Conservation (phyloP, 1,140 invertebrate genomes). For the Arctopsyche grandis region DNA sequence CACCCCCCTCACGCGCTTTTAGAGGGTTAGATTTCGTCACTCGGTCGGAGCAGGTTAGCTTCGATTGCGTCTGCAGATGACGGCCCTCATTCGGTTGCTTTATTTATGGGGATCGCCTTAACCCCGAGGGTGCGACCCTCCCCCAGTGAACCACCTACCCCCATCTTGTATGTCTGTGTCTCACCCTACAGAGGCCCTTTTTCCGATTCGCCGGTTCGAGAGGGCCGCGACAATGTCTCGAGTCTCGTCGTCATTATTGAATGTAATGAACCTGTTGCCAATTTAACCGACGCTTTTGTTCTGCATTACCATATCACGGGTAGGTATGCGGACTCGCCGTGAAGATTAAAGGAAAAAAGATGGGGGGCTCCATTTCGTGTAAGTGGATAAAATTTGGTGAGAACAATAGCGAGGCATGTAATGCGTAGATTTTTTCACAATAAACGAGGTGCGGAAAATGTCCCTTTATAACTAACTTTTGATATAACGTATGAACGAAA, state of each 20-base stretch:
- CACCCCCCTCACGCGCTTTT: background rate
- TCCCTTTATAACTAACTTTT: no score
- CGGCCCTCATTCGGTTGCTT: conserved; percentile 48
- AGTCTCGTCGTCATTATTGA: conserved; percentile 12
- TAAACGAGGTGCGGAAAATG: no score
- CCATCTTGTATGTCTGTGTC: background rate
- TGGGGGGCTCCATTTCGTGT: background rate
- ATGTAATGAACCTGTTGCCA: conserved; percentile 26
- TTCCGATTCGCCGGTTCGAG: conserved; percentile 2
- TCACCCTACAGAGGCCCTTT: background rate
- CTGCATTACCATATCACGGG: no score
- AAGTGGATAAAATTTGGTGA: background rate
- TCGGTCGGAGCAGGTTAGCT: background rate
- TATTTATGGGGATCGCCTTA: conserved; percentile 50
- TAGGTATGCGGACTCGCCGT: background rate
- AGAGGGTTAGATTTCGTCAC: background rate
- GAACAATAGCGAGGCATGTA: background rate
- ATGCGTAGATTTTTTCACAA: no score
- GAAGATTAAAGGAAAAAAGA: background rate
- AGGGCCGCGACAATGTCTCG: conserved; percentile 7
- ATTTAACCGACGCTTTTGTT: background rate
- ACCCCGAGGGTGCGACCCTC: background rate
- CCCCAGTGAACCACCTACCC: background rate
- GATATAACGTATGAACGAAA: no score
- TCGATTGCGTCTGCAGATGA: conserved; percentile 47